A percentile compares a stretch with the other conserved stretches of the same genome.
phyloP scores from a whole-genome alignment of 2,888 invertebrate species.

The Dolichomitus sp. region DNA sequence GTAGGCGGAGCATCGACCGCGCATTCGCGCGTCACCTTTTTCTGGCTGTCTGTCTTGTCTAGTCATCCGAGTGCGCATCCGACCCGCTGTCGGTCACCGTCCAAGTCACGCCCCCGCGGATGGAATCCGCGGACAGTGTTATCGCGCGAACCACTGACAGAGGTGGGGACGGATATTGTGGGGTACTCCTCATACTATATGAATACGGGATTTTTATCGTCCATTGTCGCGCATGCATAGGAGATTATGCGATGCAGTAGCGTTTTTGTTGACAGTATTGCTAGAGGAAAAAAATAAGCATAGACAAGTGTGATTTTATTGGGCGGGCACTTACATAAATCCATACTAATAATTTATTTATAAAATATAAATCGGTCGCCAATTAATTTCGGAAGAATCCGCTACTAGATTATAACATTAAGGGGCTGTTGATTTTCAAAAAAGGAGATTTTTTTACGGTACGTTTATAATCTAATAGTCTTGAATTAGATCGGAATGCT shows the following conservation, averaged over 20 bases:
- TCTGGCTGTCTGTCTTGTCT: conserved; percentile 67
- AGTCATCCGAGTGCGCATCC: conserved; percentile 67
- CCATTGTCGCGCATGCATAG: conserved; percentile 39
- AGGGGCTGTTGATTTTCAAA: too few relatives aligned
- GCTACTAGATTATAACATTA: too few relatives aligned
- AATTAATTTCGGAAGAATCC: too few relatives aligned
- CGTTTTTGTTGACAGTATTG: not conserved
- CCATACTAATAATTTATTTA: too few relatives aligned
- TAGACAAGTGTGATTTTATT: too few relatives aligned
- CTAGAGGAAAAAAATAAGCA: not conserved
- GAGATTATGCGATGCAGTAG: conserved; percentile 31
- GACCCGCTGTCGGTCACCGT: conserved; percentile 50
- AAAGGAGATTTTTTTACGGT: too few relatives aligned
- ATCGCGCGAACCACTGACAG: conserved; percentile 35
- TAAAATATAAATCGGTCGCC: too few relatives aligned
- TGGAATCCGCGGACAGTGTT: conserved; percentile 54
- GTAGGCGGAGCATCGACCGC: conserved; percentile 71
- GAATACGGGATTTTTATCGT: conserved; percentile 33
- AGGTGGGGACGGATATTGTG: not conserved
- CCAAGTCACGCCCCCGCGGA: conserved; percentile 69
- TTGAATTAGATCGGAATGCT: too few relatives aligned
- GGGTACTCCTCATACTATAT: not conserved
- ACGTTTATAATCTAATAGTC: too few relatives aligned
- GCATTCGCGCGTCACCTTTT: conserved; percentile 64
- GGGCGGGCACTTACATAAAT: too few relatives aligned